A percentile compares a stretch with the other conserved stretches of the same genome.
These are phyloP conservation scores for Apogon talboti DNA, from an alignment of 2,797 vertebrate genomes.

Conservation along the genomic window DNA sequence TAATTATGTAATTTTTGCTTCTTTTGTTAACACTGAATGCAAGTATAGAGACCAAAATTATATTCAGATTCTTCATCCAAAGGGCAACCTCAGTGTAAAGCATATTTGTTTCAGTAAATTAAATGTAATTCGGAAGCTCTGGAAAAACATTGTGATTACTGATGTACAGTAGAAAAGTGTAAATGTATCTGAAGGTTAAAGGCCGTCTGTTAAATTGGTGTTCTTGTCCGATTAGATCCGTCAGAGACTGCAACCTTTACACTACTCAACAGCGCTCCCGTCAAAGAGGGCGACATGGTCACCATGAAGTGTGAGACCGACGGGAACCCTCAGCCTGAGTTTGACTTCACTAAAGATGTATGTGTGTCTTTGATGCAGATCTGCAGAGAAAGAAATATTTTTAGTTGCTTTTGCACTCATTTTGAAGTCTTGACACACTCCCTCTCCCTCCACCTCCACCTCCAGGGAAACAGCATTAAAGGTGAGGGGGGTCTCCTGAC, in stretches of 20 bases:
- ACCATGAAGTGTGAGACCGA: slow-evolving; percentile 86
- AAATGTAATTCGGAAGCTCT: neutral
- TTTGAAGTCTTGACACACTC: neutral
- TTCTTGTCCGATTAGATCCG: slow-evolving; percentile 80
- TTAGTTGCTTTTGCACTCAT: neutral
- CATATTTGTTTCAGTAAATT: too few species aligned
- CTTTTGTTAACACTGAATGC: too few species aligned
- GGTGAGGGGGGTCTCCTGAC: slow-evolving; percentile 47
- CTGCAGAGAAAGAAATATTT: neutral
- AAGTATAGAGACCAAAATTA: too few species aligned
- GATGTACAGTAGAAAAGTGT: slow-evolving; percentile 9
- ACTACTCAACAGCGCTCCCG: slow-evolving; percentile 58
- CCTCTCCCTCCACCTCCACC: neutral
- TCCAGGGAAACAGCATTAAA: rapidly evolving
- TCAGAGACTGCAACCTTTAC: slow-evolving; percentile 84
- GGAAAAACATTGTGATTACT: slow-evolving; percentile 40
- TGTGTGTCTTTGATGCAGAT: slow-evolving; percentile 13
- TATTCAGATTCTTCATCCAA: too few species aligned
- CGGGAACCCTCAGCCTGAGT: slow-evolving; percentile 86
- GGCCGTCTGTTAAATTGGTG: slow-evolving; percentile 51
- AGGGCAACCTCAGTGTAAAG: too few species aligned
- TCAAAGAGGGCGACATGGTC: slow-evolving; percentile 90
- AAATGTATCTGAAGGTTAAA: slow-evolving; percentile 39
- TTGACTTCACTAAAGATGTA: slow-evolving; percentile 83
- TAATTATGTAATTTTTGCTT: too few species aligned